Percentiles rank a stretch among this genome's conserved stretches.
Evolutionary conservation across 2,888 invertebrate species (phyloP).

Genomic region (Pyralis farinalis): DNA sequence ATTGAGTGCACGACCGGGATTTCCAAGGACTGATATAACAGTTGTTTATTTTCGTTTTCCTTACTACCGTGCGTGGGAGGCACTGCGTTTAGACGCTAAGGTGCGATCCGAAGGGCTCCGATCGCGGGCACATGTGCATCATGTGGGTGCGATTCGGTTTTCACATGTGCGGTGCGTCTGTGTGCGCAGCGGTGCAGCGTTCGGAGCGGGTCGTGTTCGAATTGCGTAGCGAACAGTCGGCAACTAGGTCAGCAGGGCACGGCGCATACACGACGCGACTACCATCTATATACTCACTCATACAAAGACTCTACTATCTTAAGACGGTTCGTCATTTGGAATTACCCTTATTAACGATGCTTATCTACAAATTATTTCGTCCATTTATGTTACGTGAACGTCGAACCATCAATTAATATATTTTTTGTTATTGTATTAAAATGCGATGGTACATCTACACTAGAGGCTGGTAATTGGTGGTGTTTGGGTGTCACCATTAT

Average conservation of each 20-base stretch:
- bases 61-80: constrained; percentile 4
- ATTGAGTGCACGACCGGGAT: too few relatives aligned
- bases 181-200: constrained; percentile 30
- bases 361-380: too few relatives aligned
- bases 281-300: constrained; percentile 32
- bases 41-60: constrained; percentile 5
- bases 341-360: too few relatives aligned
- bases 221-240: constrained; percentile 72
- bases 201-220: constrained; percentile 67
- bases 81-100: not conserved
- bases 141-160: not conserved
- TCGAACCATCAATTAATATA: too few relatives aligned
- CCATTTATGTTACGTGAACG: too few relatives aligned
- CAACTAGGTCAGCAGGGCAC: constrained; percentile 77
- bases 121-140: not conserved
- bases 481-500: constrained; percentile 38
- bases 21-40: not conserved
- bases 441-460: too few relatives aligned
- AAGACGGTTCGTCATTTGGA: constrained; percentile 17
- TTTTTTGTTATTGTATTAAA: too few relatives aligned
- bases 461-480: constrained; percentile 11
- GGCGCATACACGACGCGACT: constrained; percentile 45
- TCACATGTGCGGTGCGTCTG: constrained; percentile 12
- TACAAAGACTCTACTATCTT: constrained; percentile 24
- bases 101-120: not conserved